A percentile compares a stretch with the other conserved stretches of the same genome.
These are phyloP conservation scores for Mobula birostris DNA, from an alignment of 2,113 vertebrate species.

Conservation along the genomic window DNA sequence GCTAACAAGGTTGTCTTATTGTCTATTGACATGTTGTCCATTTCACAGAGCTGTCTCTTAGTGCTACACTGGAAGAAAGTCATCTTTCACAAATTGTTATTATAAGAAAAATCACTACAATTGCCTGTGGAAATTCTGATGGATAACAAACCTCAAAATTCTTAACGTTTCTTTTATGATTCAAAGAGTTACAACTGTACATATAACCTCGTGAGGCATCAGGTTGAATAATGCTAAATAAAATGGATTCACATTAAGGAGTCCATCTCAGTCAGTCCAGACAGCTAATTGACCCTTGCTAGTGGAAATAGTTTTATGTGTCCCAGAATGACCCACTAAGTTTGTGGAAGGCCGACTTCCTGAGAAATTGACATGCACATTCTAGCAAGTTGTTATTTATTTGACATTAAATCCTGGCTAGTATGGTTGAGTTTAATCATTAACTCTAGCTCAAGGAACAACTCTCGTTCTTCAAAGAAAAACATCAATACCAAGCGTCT, in stretches of 20 bases:
- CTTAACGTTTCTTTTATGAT: conserved; percentile 10
- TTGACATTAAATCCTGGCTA: background rate
- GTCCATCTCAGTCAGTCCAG: background rate
- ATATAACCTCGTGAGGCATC: background rate
- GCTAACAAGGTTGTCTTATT: too few species aligned
- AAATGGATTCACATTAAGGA: conserved; percentile 19
- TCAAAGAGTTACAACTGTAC: background rate
- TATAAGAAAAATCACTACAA: background rate
- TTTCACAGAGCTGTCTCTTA: background rate
- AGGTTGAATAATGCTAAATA: background rate
- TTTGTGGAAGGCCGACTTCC: background rate
- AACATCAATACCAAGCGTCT: background rate
- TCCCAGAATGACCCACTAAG: background rate
- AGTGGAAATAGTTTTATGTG: conserved; percentile 24
- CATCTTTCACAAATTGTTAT: background rate
- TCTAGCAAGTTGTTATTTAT: background rate
- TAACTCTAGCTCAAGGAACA: background rate
- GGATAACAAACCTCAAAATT: conserved; percentile 10
- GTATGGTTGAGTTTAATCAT: background rate
- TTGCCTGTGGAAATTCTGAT: background rate
- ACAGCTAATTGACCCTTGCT: conserved; percentile 15
- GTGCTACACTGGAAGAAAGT: background rate
- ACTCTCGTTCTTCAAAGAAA: background rate
- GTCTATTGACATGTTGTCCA: background rate
- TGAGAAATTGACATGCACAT: background rate